These are phyloP conservation scores for Lepidochrysops patricia DNA, from an alignment of 2,888 invertebrate genomes.

Conservation along the genomic window DNA sequence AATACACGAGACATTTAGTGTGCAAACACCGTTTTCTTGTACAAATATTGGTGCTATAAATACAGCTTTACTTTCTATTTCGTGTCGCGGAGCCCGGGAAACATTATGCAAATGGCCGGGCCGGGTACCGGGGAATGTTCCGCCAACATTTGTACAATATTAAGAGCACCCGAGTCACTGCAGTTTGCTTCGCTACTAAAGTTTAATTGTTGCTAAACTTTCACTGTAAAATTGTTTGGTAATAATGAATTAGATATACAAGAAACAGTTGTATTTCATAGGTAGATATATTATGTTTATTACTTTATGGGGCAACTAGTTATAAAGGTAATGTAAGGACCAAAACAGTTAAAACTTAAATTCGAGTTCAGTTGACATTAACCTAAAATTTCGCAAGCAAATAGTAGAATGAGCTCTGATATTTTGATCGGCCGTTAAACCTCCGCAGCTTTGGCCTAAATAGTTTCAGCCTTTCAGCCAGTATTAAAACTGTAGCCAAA, in stretches of 20 bases:
- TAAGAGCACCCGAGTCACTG: neutral
- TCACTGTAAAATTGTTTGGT: neutral
- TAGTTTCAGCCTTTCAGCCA: too few relatives aligned
- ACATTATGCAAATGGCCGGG: neutral
- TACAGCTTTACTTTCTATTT: neutral
- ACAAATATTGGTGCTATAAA: neutral
- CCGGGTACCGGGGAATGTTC: neutral
- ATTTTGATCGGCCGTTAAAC: neutral
- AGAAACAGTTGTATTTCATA: neutral
- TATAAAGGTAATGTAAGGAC: too few relatives aligned
- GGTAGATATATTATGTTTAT: too few relatives aligned
- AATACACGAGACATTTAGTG: neutral
- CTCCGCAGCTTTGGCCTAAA: neutral
- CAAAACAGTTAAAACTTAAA: too few relatives aligned
- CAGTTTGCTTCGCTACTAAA: neutral
- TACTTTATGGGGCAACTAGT: too few relatives aligned
- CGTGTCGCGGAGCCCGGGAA: neutral
- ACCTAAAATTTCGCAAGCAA: too few relatives aligned
- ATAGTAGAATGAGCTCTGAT: too few relatives aligned
- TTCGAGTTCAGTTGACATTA: too few relatives aligned
- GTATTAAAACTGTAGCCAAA: slow-evolving; percentile 8
- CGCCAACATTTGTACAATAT: neutral
- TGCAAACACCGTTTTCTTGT: neutral
- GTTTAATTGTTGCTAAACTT: neutral
- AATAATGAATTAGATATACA: neutral